Conservation (phyloP, 2,888 invertebrate genomes). For the Esperia sulphurella region DNA sequence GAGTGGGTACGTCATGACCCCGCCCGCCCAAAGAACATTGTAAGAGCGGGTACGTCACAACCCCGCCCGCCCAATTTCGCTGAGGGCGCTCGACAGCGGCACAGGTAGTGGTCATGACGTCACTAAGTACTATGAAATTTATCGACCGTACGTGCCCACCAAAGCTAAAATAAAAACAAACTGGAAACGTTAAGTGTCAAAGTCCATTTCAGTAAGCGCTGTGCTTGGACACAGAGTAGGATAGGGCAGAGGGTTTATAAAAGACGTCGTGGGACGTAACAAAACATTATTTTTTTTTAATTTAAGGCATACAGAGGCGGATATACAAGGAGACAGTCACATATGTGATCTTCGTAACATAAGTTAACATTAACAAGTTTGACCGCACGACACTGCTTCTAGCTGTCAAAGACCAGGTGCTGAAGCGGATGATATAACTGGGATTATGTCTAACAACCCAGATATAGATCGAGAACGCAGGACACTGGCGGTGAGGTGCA, state of each 20-base stretch:
- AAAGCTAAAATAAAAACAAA: slow-evolving; percentile 57
- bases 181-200: slow-evolving; percentile 49
- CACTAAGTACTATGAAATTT: slow-evolving; percentile 65
- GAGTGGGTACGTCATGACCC: too few species aligned
- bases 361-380: too few species aligned
- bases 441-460: too few species aligned
- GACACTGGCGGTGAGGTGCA: too few species aligned
- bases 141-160: slow-evolving; percentile 60
- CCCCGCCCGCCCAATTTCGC: slow-evolving; percentile 56
- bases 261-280: too few species aligned
- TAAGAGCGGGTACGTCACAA: slow-evolving; percentile 26
- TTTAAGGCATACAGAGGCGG: too few species aligned
- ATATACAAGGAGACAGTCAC: too few species aligned
- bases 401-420: too few species aligned
- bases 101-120: slow-evolving; percentile 46
- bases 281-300: too few species aligned
- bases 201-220: slow-evolving; percentile 29
- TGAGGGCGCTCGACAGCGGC: slow-evolving; percentile 41
- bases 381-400: neutral
- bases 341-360: too few species aligned
- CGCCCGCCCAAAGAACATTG: slow-evolving; percentile 5
- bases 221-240: neutral
- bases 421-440: too few species aligned
- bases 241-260: neutral
- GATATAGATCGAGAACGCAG: too few species aligned